Evolutionary conservation across 2,113 vertebrate species (phyloP), one percentile per base, ranked within the genome.

Genomic region (Clinocottus analis): DNA sequence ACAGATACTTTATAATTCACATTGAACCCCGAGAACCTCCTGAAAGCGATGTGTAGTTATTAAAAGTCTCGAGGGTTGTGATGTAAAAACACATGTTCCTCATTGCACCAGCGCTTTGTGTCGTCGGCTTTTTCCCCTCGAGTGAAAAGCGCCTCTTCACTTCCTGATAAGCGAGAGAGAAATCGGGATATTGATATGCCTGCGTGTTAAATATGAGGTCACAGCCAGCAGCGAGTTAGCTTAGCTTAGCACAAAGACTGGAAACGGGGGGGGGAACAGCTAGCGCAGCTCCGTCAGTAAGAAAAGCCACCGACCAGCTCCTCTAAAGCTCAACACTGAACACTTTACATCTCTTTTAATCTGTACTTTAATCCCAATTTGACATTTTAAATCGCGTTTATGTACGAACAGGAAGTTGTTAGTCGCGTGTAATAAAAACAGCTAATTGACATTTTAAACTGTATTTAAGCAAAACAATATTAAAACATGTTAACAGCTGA

Each of bases 221-320:
- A 10, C 56, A 59, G 7, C 27, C 29, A 10, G 29, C 31, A 13
- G 59, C 59, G 12, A 37, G 19, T n/a, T 61, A n/a, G 33, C 31
- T n/a, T 61, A n/a, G 33, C 31, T 61, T 41, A 63, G 62, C 62
- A 64, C 23, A 64, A 41, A 25, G 7, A 43, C 62, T 27, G 62
- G 62, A 64, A 41, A 43, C 37, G 0, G n/a, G n/a, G n/a, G n/a
- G 37, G n/a, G 35, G 4, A 4, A 25, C 13, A 1, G 61, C 11
- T 31, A 59, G 56, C 16, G 2, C 10, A 17, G 16, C 16, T 17
- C 27, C 17, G n/a, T n/a, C n/a, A n/a, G n/a, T n/a, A n/a, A n/a
- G n/a, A n/a, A n/a, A n/a, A n/a, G n/a, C n/a, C n/a, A n/a, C n/a
- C n/a, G n/a, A 27, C 7, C 33, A 14, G 60, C 33, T 17, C 23